Conservation (phyloP, 1,140 invertebrate genomes). For the Apolygus lucorum region DNA sequence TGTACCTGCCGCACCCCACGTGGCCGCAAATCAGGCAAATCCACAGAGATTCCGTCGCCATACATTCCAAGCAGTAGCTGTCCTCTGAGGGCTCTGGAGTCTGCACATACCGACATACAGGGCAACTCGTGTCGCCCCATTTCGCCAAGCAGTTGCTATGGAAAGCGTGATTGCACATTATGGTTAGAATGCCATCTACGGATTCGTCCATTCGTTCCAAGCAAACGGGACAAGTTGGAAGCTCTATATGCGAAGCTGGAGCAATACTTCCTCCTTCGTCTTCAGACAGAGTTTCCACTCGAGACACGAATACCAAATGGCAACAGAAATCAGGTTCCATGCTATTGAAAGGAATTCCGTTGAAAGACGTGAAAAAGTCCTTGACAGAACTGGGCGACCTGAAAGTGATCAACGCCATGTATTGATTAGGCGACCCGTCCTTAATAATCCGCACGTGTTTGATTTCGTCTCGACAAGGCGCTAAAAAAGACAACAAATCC, state of each 20-base stretch:
- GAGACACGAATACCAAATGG: slow-evolving; percentile 88
- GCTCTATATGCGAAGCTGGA: slow-evolving; percentile 74
- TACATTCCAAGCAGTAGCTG: slow-evolving; percentile 77
- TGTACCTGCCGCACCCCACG: slow-evolving; percentile 87
- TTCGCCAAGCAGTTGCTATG: slow-evolving; percentile 89
- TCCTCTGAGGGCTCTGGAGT: slow-evolving; percentile 82
- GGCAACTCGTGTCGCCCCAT: slow-evolving; percentile 85
- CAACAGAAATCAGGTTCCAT: slow-evolving; percentile 85
- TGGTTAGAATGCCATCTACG: slow-evolving; percentile 92
- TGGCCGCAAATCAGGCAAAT: slow-evolving; percentile 98
- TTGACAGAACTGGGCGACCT: slow-evolving; percentile 64
- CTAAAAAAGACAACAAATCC: slow-evolving; percentile 89
- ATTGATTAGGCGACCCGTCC: slow-evolving; percentile 80
- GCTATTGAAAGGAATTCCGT: slow-evolving; percentile 85
- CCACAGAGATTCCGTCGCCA: slow-evolving; percentile 77
- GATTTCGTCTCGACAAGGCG: slow-evolving; percentile 83
- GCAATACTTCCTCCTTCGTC: slow-evolving; percentile 55
- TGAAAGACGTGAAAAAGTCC: slow-evolving; percentile 88
- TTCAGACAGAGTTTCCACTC: slow-evolving; percentile 69
- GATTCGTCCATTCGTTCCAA: slow-evolving; percentile 97
- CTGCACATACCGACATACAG: slow-evolving; percentile 72
- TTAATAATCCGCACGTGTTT: slow-evolving; percentile 86
- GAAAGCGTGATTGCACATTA: slow-evolving; percentile 97
- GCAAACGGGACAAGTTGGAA: slow-evolving; percentile 96
- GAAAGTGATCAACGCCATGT: slow-evolving; percentile 91